Conservation (phyloP, 2,888 invertebrate genomes). For the Lamellibrachia columna region DNA sequence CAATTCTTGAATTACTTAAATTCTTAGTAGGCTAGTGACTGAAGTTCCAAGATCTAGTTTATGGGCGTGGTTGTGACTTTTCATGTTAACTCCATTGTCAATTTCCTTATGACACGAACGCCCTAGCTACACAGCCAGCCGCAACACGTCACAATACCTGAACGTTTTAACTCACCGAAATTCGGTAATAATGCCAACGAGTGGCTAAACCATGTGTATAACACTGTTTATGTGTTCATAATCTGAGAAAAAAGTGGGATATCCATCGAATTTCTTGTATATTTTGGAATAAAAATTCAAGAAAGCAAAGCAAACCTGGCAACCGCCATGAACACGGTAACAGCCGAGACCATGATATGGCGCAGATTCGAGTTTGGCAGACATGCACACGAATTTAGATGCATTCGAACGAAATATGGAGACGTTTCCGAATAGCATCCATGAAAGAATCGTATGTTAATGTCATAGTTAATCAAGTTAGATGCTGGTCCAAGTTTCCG, state of each 20-base stretch:
- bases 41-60: background rate
- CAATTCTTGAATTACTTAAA: background rate
- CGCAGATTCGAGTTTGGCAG: background rate
- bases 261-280: background rate
- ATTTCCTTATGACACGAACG: background rate
- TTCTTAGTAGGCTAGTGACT: background rate
- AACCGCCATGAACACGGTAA: constrained; percentile 16
- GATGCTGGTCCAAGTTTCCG: background rate
- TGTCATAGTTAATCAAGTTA: background rate
- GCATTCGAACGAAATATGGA: background rate
- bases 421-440: background rate
- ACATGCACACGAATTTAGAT: background rate
- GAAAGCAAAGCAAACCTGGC: background rate
- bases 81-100: background rate
- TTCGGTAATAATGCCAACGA: background rate
- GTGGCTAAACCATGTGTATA: background rate
- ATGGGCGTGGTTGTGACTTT: background rate
- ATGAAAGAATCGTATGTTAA: background rate
- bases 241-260: background rate
- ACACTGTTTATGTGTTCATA: background rate
- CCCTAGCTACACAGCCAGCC: background rate
- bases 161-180: background rate
- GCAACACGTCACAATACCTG: background rate
- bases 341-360: background rate
- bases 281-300: background rate